These are phyloP conservation scores for Xestia c-nigrum DNA, from an alignment of 2,888 invertebrate species.

Conservation along the genomic window DNA sequence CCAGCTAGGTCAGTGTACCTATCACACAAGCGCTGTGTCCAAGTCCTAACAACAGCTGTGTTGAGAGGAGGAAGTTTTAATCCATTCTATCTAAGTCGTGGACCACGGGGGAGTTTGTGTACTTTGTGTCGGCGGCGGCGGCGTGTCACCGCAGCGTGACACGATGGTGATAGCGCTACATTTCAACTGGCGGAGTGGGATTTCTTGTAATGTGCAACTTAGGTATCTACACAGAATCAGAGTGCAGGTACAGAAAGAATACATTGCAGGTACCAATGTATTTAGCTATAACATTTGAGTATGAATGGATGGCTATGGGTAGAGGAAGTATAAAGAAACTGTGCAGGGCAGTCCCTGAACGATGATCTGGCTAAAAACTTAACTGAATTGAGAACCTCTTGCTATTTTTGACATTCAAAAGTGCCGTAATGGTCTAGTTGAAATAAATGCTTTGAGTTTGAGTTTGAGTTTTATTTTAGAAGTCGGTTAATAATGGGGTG, in stretches of 20 bases:
- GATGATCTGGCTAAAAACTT: neutral
- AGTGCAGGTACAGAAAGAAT: neutral
- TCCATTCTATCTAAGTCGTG: slow-evolving; percentile 53
- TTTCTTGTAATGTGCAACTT: slow-evolving; percentile 13
- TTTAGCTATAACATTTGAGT: neutral
- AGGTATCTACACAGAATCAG: neutral
- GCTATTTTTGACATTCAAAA: too few species aligned
- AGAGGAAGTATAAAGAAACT: neutral
- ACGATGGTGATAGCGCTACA: slow-evolving; percentile 12
- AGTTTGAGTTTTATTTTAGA: too few species aligned
- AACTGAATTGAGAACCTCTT: neutral
- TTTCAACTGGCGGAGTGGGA: slow-evolving; percentile 9
- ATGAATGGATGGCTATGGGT: neutral
- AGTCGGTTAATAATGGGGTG: neutral
- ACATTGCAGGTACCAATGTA: neutral
- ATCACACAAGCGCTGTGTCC: neutral
- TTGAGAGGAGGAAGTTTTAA: slow-evolving; percentile 60
- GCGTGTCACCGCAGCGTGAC: slow-evolving; percentile 36
- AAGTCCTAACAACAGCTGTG: slow-evolving; percentile 34
- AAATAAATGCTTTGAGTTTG: too few species aligned
- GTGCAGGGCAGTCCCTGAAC: neutral
- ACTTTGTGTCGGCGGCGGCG: slow-evolving; percentile 1
- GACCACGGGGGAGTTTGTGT: slow-evolving; percentile 31
- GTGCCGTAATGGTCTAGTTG: too few species aligned
- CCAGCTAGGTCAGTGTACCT: slow-evolving; percentile 6